Evolutionary conservation across 2,113 vertebrate species (phyloP).

Genomic region (Paramormyrops kingsleyae): DNA sequence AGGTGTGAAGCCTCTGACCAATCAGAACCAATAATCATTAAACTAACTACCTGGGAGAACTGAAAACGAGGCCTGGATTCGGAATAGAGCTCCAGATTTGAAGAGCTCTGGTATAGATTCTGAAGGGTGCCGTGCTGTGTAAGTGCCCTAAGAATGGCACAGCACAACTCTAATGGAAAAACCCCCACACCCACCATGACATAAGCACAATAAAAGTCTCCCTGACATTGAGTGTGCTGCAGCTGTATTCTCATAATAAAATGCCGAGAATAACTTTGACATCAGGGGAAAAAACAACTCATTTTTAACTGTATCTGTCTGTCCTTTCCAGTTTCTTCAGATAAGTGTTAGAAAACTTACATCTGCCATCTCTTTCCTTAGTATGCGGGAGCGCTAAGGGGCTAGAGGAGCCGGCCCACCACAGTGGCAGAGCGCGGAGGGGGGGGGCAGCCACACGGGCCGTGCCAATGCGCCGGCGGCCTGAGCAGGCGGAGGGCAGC

Average conservation of each 20-base stretch:
- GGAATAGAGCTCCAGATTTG: too few relatives aligned
- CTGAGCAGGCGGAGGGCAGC: conserved; percentile 97
- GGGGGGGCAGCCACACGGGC: conserved; percentile 48
- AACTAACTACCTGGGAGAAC: too few relatives aligned
- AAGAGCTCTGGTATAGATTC: background rate
- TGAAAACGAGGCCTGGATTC: too few relatives aligned
- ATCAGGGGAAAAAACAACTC: background rate
- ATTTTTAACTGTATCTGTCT: background rate
- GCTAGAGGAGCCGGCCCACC: conserved; percentile 25
- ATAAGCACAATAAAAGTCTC: background rate
- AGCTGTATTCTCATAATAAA: background rate
- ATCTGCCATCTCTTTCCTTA: background rate
- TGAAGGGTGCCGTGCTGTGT: background rate
- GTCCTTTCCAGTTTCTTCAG: background rate
- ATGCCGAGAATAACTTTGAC: background rate
- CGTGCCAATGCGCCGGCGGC: conserved; percentile 97
- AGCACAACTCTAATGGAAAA: background rate
- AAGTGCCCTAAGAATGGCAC: background rate
- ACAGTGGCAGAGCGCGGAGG: conserved; percentile 49
- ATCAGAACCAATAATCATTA: too few relatives aligned
- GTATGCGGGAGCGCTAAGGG: conserved; percentile 31
- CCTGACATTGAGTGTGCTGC: background rate
- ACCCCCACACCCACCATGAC: background rate
- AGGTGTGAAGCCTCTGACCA: too few relatives aligned
- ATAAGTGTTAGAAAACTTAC: background rate